Evolutionary conservation across 2,888 invertebrate genomes (phyloP).

Genomic region (Leucania comma): DNA sequence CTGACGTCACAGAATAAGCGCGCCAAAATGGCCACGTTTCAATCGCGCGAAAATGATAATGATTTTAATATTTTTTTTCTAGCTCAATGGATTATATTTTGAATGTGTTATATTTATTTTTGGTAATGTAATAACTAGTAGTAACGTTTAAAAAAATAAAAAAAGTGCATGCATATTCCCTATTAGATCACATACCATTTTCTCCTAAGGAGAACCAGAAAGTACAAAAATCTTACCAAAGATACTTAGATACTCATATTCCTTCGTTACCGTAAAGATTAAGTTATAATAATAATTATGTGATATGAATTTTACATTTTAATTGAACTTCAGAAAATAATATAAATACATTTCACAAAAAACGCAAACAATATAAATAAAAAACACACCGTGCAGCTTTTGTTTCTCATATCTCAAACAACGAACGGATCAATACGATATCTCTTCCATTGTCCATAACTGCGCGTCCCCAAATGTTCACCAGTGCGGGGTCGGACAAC

Average conservation of each 20-base stretch:
- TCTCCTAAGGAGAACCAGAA: no score
- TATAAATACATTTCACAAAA: background rate
- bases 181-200: no score
- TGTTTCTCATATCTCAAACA: constrained; percentile 30
- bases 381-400: constrained; percentile 10
- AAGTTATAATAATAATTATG: background rate
- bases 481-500: constrained; percentile 81
- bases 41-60: no score
- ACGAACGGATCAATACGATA: constrained; percentile 30
- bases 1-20: no score
- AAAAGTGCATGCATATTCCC: no score
- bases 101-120: no score
- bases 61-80: no score
- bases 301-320: background rate
- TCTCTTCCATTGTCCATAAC: constrained; percentile 70
- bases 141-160: no score
- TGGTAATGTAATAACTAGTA: no score
- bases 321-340: background rate
- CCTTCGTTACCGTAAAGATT: background rate
- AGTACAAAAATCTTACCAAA: no score
- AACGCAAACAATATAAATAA: background rate
- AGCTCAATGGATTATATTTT: no score
- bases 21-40: no score
- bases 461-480: constrained; percentile 72
- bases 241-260: background rate